Percentiles rank a stretch among this genome's conserved stretches.
Conservation (phyloP, 2,113 vertebrate genomes). For the Cyphotilapia sp. region DNA sequence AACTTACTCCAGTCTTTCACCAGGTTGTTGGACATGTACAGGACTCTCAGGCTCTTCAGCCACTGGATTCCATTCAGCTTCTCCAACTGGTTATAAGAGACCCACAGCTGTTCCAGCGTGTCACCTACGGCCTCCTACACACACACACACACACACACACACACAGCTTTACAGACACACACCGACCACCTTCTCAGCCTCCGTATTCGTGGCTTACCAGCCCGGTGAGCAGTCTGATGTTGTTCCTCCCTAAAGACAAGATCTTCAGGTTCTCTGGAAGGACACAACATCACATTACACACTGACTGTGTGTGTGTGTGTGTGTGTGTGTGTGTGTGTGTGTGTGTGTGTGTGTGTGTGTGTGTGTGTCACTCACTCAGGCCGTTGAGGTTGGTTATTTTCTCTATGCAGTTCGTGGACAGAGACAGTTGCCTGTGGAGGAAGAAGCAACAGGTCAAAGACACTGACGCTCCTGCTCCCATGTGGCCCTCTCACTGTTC, state of each 20-base stretch:
- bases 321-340: background rate
- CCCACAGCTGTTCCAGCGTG: conserved; percentile 90
- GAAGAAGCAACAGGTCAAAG: background rate
- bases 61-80: conserved; percentile 89
- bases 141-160: background rate
- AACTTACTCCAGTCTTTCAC: conserved; percentile 92
- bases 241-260: conserved; percentile 91
- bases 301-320: no score
- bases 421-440: conserved; percentile 79
- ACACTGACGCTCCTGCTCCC: background rate
- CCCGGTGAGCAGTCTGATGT: conserved; percentile 90
- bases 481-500: background rate
- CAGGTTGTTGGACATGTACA: conserved; percentile 96
- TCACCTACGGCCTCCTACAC: conserved; percentile 87
- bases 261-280: conserved; percentile 87
- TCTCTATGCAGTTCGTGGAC: conserved; percentile 96
- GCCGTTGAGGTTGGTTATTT: conserved; percentile 89
- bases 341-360: background rate
- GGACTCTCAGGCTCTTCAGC: conserved; percentile 87
- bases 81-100: conserved; percentile 94
- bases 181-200: conserved; percentile 21
- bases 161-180: conserved; percentile 15
- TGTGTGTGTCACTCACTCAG: conserved; percentile 81
- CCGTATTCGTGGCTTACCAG: conserved; percentile 73
- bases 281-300: background rate